These are phyloP conservation scores for Danaus melanippus DNA, from an alignment of 1,140 invertebrate genomes.

Conservation along the genomic window DNA sequence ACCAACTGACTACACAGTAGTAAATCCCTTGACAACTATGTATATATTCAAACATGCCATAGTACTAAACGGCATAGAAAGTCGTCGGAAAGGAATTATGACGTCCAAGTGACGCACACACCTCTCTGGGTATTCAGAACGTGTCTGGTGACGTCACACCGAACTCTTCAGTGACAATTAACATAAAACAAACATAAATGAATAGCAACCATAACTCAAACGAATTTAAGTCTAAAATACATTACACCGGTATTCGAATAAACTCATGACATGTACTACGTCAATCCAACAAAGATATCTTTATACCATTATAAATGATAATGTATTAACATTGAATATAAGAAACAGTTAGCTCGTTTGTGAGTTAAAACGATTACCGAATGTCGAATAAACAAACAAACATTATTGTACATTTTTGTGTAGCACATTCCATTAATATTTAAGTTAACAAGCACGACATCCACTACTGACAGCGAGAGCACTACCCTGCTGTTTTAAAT, in stretches of 20 bases:
- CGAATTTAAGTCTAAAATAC: not conserved
- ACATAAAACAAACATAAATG: not conserved
- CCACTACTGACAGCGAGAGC: no score
- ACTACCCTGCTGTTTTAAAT: no score
- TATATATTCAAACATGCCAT: no score
- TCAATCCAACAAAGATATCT: slow-evolving; percentile 20
- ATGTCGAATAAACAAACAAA: no score
- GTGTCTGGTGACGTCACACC: slow-evolving; percentile 50
- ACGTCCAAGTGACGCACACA: slow-evolving; percentile 45
- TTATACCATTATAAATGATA: slow-evolving; percentile 29
- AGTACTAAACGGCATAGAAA: slow-evolving; percentile 23
- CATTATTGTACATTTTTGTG: no score
- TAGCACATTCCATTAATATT: no score
- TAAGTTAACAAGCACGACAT: no score
- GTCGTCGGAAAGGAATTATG: slow-evolving; percentile 39
- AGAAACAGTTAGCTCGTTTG: not conserved
- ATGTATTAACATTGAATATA: slow-evolving; percentile 3
- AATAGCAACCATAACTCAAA: slow-evolving; percentile 4
- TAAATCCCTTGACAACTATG: no score
- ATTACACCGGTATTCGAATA: not conserved
- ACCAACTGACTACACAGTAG: no score
- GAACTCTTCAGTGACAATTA: slow-evolving; percentile 9
- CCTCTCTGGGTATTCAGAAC: slow-evolving; percentile 26
- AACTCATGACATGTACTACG: slow-evolving; percentile 18
- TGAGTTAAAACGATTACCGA: no score